Percentiles rank a stretch among this genome's conserved stretches.
Conservation (phyloP, 2,797 vertebrate species). For the Thamnophis elegans region DNA sequence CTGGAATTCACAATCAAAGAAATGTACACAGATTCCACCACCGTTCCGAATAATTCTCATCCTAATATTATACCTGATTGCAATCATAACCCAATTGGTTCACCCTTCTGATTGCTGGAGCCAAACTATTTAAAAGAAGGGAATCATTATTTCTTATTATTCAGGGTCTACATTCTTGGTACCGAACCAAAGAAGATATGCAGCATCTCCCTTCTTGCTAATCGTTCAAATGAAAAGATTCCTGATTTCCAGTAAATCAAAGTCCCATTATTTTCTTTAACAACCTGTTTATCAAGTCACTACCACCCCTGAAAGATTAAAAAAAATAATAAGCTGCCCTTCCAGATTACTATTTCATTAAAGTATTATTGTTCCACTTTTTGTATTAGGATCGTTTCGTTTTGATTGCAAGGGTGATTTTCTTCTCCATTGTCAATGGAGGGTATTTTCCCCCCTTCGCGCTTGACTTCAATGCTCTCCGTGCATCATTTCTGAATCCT, state of each 20-base stretch:
- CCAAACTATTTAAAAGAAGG: not conserved
- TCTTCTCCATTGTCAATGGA: not conserved
- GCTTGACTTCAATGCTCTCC: not conserved
- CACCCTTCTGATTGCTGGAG: not conserved
- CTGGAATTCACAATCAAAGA: not conserved
- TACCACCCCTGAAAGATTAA: slow-evolving; percentile 3
- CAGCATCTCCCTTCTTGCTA: slow-evolving; percentile 4
- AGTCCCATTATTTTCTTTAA: slow-evolving; percentile 21
- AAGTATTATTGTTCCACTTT: slow-evolving; percentile 33
- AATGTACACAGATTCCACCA: not conserved
- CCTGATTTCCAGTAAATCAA: slow-evolving; percentile 14
- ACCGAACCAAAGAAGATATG: not conserved
- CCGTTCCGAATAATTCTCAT: not conserved
- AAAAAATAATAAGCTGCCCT: slow-evolving; percentile 4
- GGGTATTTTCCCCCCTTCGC: rapidly evolving
- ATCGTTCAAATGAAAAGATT: not conserved
- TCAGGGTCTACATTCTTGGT: not conserved
- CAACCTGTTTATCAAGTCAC: slow-evolving; percentile 13
- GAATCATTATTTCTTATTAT: slow-evolving; percentile 7
- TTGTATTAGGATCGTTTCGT: slow-evolving; percentile 15
- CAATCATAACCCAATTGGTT: slow-evolving; percentile 10
- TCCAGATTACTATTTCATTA: slow-evolving; percentile 26
- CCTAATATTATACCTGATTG: slow-evolving; percentile 12
- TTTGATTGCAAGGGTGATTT: slow-evolving; percentile 20
- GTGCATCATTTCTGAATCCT: slow-evolving; percentile 21